Percentiles rank a stretch among this genome's conserved stretches.
These are phyloP conservation scores for Syngnathus floridae DNA, from an alignment of 2,113 vertebrate species.

Conservation along the genomic window DNA sequence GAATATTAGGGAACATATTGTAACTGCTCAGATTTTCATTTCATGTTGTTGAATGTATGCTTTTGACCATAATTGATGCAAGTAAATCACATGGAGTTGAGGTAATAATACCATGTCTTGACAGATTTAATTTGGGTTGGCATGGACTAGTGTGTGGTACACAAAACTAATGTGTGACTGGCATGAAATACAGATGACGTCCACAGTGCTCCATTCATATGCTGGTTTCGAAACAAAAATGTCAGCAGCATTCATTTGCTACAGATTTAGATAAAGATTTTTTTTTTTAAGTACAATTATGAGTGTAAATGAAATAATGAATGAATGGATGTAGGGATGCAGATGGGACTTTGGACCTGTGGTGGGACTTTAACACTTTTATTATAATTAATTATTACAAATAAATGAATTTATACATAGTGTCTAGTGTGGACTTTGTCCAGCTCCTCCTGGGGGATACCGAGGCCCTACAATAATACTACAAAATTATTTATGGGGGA, in stretches of 20 bases:
- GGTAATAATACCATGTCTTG: slow-evolving; percentile 40
- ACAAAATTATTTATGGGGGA: too few species aligned
- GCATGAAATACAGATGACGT: slow-evolving; percentile 24
- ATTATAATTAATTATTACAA: too few species aligned
- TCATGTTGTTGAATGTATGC: slow-evolving; percentile 24
- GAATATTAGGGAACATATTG: slow-evolving; percentile 36
- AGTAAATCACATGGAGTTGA: slow-evolving; percentile 45
- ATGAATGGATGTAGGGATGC: too few species aligned
- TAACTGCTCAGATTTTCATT: slow-evolving; percentile 44
- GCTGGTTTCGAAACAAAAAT: slow-evolving; percentile 2
- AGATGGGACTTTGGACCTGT: too few species aligned
- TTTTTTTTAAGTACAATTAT: too few species aligned
- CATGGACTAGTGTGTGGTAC: slow-evolving; percentile 12
- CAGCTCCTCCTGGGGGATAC: too few species aligned
- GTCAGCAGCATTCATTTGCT: neutral
- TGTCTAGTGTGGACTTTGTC: too few species aligned
- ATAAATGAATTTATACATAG: too few species aligned
- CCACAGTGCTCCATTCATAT: neutral
- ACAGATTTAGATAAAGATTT: too few species aligned
- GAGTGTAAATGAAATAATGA: too few species aligned
- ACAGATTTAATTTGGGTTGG: slow-evolving; percentile 37
- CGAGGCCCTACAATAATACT: too few species aligned
- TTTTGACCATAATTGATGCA: slow-evolving; percentile 44
- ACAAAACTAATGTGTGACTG: slow-evolving; percentile 24
- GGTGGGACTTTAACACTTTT: too few species aligned